Conservation (phyloP, 2,888 invertebrate species). For the Molanna angustata region DNA sequence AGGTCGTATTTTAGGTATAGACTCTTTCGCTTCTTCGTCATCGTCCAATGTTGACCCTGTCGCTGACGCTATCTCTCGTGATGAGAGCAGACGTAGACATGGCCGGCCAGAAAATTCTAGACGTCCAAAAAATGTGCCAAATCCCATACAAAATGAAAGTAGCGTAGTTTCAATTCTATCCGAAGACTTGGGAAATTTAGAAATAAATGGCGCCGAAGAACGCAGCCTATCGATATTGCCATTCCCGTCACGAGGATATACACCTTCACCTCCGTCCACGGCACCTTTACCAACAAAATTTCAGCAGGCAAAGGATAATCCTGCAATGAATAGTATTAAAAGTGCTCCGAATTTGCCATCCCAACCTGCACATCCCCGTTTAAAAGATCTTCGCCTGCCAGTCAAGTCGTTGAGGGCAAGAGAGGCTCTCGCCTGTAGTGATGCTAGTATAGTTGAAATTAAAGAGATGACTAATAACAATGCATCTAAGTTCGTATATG, state of each 20-base stretch:
- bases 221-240: constrained; percentile 59
- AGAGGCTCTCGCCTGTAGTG: constrained; percentile 60
- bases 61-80: constrained; percentile 47
- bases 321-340: constrained; percentile 73
- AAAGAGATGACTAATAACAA: constrained; percentile 53
- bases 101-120: constrained; percentile 55
- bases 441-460: constrained; percentile 62
- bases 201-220: constrained; percentile 58
- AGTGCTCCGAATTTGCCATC: constrained; percentile 78
- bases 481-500: constrained; percentile 50
- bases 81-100: constrained; percentile 56
- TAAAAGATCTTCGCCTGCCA: constrained; percentile 72
- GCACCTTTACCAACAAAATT: constrained; percentile 81
- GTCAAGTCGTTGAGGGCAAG: constrained; percentile 65
- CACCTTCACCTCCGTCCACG: constrained; percentile 81
- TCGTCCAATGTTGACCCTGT: constrained; percentile 53
- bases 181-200: constrained; percentile 62
- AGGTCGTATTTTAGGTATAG: constrained; percentile 31
- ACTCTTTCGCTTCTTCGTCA: constrained; percentile 42
- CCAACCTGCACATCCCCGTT: constrained; percentile 64
- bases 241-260: constrained; percentile 67
- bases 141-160: constrained; percentile 47
- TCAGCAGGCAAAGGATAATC: constrained; percentile 65
- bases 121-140: constrained; percentile 61
- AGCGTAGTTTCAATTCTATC: constrained; percentile 46